Evolutionary conservation across 2,113 vertebrate species (phyloP), one percentile per base, ranked within the genome.

Genomic region (Sebastes fasciatus): DNA sequence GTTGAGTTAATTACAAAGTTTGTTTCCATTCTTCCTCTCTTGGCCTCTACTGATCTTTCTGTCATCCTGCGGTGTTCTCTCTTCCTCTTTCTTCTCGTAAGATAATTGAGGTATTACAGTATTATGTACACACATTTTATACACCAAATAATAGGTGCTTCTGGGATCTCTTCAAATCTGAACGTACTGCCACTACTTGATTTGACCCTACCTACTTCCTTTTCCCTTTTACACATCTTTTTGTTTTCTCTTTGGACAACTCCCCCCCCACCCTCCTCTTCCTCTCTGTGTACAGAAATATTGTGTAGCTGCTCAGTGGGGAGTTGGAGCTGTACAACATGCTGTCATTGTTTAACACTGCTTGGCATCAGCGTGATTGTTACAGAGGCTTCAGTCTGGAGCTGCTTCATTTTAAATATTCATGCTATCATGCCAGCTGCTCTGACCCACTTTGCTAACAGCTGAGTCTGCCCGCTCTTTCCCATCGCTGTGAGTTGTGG

Each of bases 361-460:
- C 73, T 79, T 79, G 88, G 73, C 76, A 84, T 88, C 64, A 83
- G 79, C 43, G 23, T 75, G 83, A 79, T 78, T 82, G 82, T 92
- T 88, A 69, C 67, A 62, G 60, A 79, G 79, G 63, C 82, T 91
- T 90, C 64, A 54, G 76, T 86, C 83, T 60, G 80, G 80, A 89
- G 85, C 87, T 13, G 74, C 82, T 90, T 87, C 72, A 65, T 77
- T 90, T 93, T 60, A 93, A 93, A 94, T 92, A 93, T 93, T 93
- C 86, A 93, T 91, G 73, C 10, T 5, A 85, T 91, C 83, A 69
- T 72, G 88, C 81, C 90, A 83, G 83, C 90, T 91, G 82, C 89
- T 91, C 88, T 91, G 93, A 93, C 90, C 91, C 91, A 91, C 83
- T 93, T 93, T 91, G 69, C 82, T 77, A 89, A 91, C 87, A 94